Base-by-base conservation (phyloP, 2,113 vertebrate genomes). In the Plectropomus leopardus region DNA sequence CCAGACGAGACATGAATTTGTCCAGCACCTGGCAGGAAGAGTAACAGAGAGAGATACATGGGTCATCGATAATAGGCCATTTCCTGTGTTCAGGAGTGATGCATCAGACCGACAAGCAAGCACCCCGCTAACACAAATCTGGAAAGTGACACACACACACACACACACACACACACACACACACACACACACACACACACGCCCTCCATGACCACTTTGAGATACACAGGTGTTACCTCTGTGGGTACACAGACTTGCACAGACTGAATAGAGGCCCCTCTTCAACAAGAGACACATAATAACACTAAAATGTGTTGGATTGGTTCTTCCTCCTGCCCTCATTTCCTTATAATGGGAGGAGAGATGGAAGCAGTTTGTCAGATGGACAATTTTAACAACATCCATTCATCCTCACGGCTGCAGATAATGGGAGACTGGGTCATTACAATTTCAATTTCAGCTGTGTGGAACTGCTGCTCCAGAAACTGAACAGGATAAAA, bases 1-100 rank as follows among this genome's bases (percentile, higher is more conserved):
- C 95, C 85, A 99, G 94, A 58, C 96, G 97, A 30, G 94, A 93
- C 26, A 95, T 93, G 61, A 99, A 97, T 0, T 92, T 82, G 88
- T 98, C 96, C 67, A 99, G 92, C 74, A 99, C 94, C 98, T 99
- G 84, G 42, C 6, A 47, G 65, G 28, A 58, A 26, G 48, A 51
- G 6, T 0, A 36, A 77, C 47, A 50, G 34, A n/a, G n/a, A n/a
- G n/a, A n/a, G n/a, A 64, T 4, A 89, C 23, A 34, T 54, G 58
- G 50, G 59, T 76, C 53, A 79, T 58, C 0, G 10, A 44, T 77
- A 74, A 80, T 47, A 48, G 16, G 40, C 8, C 17, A 67, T 65
- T 87, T 88, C 72, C 78, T 87, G 65, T 47, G 9, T 69, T 34
- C 14, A 4, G 30, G 34, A 21, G 28, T 66, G 9, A 78, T 59